phyloP scores from a whole-genome alignment of 2,797 vertebrate genomes.

The Forpus xanthops region DNA sequence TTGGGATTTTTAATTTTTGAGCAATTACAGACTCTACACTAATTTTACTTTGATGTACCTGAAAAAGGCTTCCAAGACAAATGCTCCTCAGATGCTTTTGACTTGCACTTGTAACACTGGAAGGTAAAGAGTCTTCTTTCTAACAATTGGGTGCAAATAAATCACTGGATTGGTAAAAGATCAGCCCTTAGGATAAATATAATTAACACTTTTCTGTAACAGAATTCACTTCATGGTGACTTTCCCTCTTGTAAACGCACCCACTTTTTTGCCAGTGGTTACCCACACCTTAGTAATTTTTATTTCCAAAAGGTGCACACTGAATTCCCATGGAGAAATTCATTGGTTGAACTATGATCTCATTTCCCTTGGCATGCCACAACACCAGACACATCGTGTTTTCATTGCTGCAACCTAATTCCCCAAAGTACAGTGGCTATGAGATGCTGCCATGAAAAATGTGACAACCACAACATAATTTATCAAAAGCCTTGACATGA shows the following conservation, averaged over 20 bases:
- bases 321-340: constrained; percentile 53
- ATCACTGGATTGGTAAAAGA: background rate
- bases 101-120: background rate
- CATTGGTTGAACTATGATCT: constrained; percentile 36
- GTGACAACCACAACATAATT: constrained; percentile 5
- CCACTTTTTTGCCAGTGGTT: background rate
- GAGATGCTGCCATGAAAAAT: constrained; percentile 50
- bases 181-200: background rate
- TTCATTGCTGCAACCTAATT: constrained; percentile 41
- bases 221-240: background rate
- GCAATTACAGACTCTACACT: background rate
- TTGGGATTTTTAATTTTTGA: background rate
- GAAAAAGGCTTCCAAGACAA: background rate
- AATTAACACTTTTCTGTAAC: background rate
- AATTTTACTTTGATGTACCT: background rate
- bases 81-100: background rate
- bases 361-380: constrained; percentile 51
- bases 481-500: background rate
- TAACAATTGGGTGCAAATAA: background rate
- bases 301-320: constrained; percentile 31
- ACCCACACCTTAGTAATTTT: constrained; percentile 11
- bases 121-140: background rate
- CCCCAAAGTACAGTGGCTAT: constrained; percentile 13
- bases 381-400: constrained; percentile 12
- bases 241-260: background rate